A percentile compares a stretch with the other conserved stretches of the same genome.
These are phyloP conservation scores for Drosophila equinoxialis DNA, from an alignment of 1,140 invertebrate species.

Conservation along the genomic window DNA sequence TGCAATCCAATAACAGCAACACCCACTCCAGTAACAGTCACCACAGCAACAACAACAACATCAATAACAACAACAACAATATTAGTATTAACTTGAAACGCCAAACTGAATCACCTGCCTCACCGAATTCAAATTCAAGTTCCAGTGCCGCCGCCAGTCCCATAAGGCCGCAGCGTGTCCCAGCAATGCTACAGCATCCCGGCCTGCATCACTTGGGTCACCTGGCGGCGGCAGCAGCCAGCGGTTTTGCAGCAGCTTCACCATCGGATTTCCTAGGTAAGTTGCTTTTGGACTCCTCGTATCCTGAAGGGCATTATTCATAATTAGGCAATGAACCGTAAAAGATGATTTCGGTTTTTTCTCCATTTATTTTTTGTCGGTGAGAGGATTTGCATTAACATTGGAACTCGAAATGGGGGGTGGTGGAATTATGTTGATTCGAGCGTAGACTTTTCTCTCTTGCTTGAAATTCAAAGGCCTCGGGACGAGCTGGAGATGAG, in stretches of 20 bases:
- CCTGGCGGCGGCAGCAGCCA: slow-evolving; percentile 85
- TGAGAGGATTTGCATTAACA: slow-evolving; percentile 75
- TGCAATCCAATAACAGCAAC: slow-evolving; percentile 29
- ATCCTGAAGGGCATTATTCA: slow-evolving; percentile 74
- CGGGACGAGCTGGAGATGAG: slow-evolving; percentile 30
- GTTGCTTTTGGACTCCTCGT: slow-evolving; percentile 48
- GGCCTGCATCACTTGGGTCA: slow-evolving; percentile 84
- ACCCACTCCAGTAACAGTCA: slow-evolving; percentile 34
- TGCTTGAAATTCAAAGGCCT: slow-evolving; percentile 56
- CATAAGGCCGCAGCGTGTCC: slow-evolving; percentile 83
- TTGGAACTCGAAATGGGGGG: slow-evolving; percentile 8
- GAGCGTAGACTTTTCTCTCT: slow-evolving; percentile 49
- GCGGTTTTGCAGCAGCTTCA: slow-evolving; percentile 84
- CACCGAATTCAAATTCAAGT: slow-evolving; percentile 78
- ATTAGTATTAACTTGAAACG: slow-evolving; percentile 43
- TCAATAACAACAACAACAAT: slow-evolving; percentile 32
- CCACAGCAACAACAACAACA: slow-evolving; percentile 28
- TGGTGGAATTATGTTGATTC: slow-evolving; percentile 71
- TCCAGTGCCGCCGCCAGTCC: slow-evolving; percentile 83
- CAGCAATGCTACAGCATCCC: slow-evolving; percentile 84
- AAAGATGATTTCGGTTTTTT: slow-evolving; percentile 78
- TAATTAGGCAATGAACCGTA: slow-evolving; percentile 79
- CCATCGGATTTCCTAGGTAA: slow-evolving; percentile 90
- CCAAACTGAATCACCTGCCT: slow-evolving; percentile 74
- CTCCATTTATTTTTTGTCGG: slow-evolving; percentile 50